Evolutionary conservation across 2,888 invertebrate species (phyloP).

Genomic region (Drosophila anceps): DNA sequence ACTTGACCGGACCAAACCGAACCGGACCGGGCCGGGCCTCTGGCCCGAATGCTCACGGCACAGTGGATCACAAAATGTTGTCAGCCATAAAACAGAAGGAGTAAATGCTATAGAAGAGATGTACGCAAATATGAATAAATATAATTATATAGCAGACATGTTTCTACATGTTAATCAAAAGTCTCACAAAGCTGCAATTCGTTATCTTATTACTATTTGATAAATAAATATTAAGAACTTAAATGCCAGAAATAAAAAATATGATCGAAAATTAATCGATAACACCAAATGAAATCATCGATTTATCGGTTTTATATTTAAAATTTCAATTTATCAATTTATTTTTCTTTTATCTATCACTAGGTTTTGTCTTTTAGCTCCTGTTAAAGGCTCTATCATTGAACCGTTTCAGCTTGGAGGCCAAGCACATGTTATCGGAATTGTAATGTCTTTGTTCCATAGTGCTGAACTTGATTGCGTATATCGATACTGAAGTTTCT

Average conservation of each 20-base stretch:
- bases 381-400: not conserved
- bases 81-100: not conserved
- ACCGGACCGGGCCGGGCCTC: conserved; percentile 20
- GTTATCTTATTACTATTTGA: not conserved
- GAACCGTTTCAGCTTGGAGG: not conserved
- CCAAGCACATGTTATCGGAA: not conserved
- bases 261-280: not conserved
- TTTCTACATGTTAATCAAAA: too few species aligned
- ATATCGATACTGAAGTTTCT: conserved; percentile 23
- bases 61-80: conserved; percentile 35
- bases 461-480: conserved; percentile 25
- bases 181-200: not conserved
- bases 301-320: too few species aligned
- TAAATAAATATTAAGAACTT: not conserved
- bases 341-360: not conserved
- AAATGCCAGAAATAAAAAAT: not conserved
- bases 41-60: conserved; percentile 30
- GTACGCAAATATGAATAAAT: not conserved
- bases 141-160: not conserved
- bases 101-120: not conserved
- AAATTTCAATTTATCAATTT: not conserved
- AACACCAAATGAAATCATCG: not conserved
- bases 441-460: conserved; percentile 23
- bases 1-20: conserved; percentile 68
- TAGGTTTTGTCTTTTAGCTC: not conserved